Evolutionary conservation across 2,888 invertebrate genomes (phyloP), one percentile per base, ranked within the genome.

Genomic region (Panopea generosa): DNA sequence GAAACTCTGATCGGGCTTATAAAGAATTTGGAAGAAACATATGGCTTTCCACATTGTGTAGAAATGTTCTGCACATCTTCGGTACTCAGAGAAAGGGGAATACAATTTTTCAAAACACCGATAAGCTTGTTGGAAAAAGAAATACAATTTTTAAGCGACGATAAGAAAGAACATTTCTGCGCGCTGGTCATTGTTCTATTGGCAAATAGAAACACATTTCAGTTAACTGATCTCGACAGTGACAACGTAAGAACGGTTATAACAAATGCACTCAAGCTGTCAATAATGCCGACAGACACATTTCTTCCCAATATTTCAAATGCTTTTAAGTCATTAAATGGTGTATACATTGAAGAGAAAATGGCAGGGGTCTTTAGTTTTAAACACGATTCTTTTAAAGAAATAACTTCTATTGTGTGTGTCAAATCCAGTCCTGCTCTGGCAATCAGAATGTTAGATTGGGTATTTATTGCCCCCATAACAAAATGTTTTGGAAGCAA

Each of bases 11-110:
- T 20, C n/a, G 29, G 11, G 29, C 33, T 16, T 18, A n/a, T 45
- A 45, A 16, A 18, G 26, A 14, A 38, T 22, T 40, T 4, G 18
- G 26, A 29, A 24, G 33, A 22, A n/a, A 53, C 61, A n/a, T 59
- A 72, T 43, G 72, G 72, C 0, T 72, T 66, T 50, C 60, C 72
- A 16, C 72, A 66, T 38, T 66, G 72, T 40, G 72, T 66, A 20
- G 66, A 72, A 49, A 29, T 72, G 38, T 72, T 50, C 45, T 72
- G 72, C 27, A 66, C 72, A 20, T 52, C 60, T 33, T 45, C 33
- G 9, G 38, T 45, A 26, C 47, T 65, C 33, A 27, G 59, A 43
- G 18, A 52, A 18, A 14, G 11, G 3, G 61, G 61, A 3, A 26
- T 66, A 14, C 11, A 45, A 2, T 72, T 72, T 45, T 72, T 72